These are phyloP conservation scores for Ceyx cyanopectus DNA, from an alignment of 2,113 vertebrate species.

Conservation along the genomic window DNA sequence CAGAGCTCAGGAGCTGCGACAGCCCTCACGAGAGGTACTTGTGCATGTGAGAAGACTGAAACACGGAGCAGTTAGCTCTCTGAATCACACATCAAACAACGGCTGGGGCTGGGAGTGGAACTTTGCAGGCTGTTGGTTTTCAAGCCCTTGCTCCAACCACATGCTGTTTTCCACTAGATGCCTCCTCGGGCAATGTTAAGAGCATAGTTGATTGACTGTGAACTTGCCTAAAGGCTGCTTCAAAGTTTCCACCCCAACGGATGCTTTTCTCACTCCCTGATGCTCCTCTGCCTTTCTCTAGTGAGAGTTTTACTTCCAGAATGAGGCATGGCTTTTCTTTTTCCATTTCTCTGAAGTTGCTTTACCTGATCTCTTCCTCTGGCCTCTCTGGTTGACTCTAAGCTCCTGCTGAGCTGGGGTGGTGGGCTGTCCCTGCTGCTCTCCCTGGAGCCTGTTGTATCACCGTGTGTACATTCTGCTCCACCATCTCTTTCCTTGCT, in stretches of 20 bases:
- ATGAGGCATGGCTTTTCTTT: background rate
- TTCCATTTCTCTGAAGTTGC: background rate
- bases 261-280: background rate
- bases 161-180: background rate
- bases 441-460: background rate
- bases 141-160: background rate
- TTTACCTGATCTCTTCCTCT: background rate
- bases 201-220: background rate
- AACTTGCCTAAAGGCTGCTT: background rate
- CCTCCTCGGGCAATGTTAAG: background rate
- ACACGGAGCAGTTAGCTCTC: background rate
- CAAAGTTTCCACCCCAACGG: background rate
- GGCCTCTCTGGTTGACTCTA: background rate
- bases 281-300: background rate
- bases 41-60: background rate
- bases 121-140: background rate
- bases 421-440: background rate
- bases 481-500: constrained; percentile 30
- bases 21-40: background rate
- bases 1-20: background rate
- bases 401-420: background rate
- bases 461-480: background rate
- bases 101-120: background rate
- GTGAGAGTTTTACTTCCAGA: background rate
- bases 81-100: background rate